Evolutionary conservation across 2,113 vertebrate species (phyloP).

Genomic region (Toxotes chatareus): DNA sequence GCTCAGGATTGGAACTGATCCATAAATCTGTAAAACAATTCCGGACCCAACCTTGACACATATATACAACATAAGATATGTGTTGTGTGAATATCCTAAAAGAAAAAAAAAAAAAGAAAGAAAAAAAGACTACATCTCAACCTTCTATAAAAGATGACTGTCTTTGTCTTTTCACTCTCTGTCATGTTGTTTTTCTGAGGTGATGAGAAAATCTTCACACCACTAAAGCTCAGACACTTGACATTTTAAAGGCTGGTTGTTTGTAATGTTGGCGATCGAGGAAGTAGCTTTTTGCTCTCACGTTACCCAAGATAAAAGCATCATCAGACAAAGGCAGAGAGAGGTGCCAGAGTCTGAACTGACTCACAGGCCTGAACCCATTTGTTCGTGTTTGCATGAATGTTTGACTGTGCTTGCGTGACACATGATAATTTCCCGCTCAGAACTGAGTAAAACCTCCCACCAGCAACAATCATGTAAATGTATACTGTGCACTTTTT

Average conservation of each 20-base stretch:
- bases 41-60: no score
- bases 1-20: no score
- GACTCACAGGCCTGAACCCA: neutral
- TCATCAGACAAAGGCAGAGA: neutral
- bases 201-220: neutral
- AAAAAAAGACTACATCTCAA: neutral
- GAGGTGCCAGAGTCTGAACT: constrained; percentile 1
- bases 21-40: no score
- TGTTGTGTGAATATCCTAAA: no score
- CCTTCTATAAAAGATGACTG: neutral
- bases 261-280: neutral
- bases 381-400: neutral
- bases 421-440: neutral
- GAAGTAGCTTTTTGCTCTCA: neutral
- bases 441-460: constrained; percentile 1
- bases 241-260: constrained; percentile 29
- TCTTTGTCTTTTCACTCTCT: neutral
- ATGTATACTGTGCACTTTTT: neutral
- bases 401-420: neutral
- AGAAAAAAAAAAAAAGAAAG: no score
- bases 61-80: no score
- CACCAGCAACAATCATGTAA: neutral
- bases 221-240: constrained; percentile 12
- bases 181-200: neutral
- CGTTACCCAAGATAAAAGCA: neutral